phyloP scores from a whole-genome alignment of 2,888 invertebrate genomes.

The Coelopa pilipes region DNA sequence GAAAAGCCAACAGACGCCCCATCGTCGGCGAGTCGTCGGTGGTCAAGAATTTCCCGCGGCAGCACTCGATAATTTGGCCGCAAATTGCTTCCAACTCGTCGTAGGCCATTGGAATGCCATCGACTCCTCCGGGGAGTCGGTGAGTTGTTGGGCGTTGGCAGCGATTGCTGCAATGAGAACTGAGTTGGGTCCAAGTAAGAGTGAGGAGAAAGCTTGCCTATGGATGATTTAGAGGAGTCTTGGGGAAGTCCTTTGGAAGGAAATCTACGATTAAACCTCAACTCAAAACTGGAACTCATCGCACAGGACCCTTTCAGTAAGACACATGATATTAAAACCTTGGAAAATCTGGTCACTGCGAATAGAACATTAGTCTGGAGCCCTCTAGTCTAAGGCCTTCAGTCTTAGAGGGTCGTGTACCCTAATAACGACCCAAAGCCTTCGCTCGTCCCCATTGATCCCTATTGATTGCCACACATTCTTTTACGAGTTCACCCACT shows the following conservation, averaged over 20 bases:
- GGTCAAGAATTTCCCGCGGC: not conserved
- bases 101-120: not conserved
- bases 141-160: not conserved
- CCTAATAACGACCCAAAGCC: too few species aligned
- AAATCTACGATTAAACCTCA: not conserved
- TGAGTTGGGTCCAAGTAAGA: not conserved
- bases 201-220: not conserved
- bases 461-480: too few species aligned
- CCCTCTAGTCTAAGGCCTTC: too few species aligned
- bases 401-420: too few species aligned
- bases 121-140: not conserved
- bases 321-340: too few species aligned
- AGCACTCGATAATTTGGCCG: not conserved
- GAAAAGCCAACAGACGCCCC: slow-evolving; percentile 30
- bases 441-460: too few species aligned
- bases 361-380: too few species aligned
- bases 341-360: too few species aligned
- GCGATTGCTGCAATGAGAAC: too few species aligned
- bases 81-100: slow-evolving; percentile 8
- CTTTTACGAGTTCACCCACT: too few species aligned
- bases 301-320: not conserved
- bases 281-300: not conserved
- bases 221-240: not conserved
- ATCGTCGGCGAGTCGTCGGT: not conserved
- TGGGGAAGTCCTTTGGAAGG: not conserved